A percentile compares a stretch with the other conserved stretches of the same genome.
Conservation (phyloP, 2,888 invertebrate species). For the Morpho achilles region DNA sequence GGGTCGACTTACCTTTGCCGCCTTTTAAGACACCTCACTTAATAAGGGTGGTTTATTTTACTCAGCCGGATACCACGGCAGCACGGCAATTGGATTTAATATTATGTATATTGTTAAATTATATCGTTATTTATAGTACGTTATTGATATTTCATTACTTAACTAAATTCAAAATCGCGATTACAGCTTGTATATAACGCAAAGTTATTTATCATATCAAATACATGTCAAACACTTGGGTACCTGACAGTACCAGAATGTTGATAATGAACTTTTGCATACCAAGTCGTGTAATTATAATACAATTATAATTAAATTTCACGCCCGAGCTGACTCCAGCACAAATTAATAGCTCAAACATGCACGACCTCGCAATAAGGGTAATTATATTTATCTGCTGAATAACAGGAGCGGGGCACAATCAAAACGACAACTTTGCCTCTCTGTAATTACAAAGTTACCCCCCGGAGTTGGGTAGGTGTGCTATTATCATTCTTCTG, state of each 20-base stretch:
- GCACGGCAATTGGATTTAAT: no score
- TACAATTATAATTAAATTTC: slow-evolving; percentile 11
- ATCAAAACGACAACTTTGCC: slow-evolving; percentile 11
- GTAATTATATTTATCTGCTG: slow-evolving; percentile 16
- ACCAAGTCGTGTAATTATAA: slow-evolving; percentile 11
- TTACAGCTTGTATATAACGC: no score
- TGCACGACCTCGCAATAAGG: slow-evolving; percentile 10
- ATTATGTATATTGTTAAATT: no score
- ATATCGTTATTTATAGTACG: no score
- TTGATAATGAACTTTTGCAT: not conserved
- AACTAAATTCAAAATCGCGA: no score
- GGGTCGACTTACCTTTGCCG: no score
- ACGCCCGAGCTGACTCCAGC: slow-evolving; percentile 2
- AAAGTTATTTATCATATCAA: no score
- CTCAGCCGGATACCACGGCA: no score
- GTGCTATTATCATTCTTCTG: slow-evolving; percentile 4
- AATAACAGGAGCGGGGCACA: slow-evolving; percentile 8
- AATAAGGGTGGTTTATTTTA: no score
- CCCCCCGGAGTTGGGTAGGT: slow-evolving; percentile 6
- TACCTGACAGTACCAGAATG: not conserved
- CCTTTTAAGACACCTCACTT: no score
- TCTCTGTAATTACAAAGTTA: slow-evolving; percentile 3
- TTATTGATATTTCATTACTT: no score
- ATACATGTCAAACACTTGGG: no score
- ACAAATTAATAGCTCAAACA: slow-evolving; percentile 13